Base-by-base conservation (phyloP, 2,888 invertebrate genomes). In the Chymomyza procnemis region DNA sequence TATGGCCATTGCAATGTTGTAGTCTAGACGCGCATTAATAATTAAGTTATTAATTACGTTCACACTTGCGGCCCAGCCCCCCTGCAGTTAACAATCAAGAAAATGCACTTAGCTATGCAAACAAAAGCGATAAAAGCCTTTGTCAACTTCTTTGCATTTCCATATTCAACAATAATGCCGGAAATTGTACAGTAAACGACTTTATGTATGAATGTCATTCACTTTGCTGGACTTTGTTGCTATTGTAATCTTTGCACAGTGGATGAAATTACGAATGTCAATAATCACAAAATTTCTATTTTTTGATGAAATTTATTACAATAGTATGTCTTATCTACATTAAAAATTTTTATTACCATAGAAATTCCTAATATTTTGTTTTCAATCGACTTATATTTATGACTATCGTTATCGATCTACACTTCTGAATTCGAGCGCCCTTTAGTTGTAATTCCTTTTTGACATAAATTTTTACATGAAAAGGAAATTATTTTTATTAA, bases 11-110 rank as follows among this genome's bases (percentile, higher is more conserved):
- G 12, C 3, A 41, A 41, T 41, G 12, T 34, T 34, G 34, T 9
- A 34, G 34, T 41, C 34, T 41, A 41, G 34, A 41, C 34, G 34
- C 34, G 34, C 34, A 72, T 74, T 74, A 72, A 62, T 85, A 79
- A 85, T 85, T 79, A 72, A 76, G 26, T 72, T 63, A 70, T 71
- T 71, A 76, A 76, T 73, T 75, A 58, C 52, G 55, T 65, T 69
- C 62, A 65, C 64, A 46, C 22, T 12, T 61, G 62, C 62, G 68
- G 69, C 63, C 50, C 61, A 65, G 60, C 50, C 72, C 61, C 50
- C 21, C 30, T 50, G 30, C 52, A 64, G 63, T 58, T 64, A 57
- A 48, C 61, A 12, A n/a, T 30, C 56, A 62, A 46, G 22, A 21
- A 12, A 21, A 19, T 18, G 55, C 12, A 30, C 34, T 41, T 41